Evolutionary conservation across 2,797 vertebrate genomes (phyloP).

Genomic region (Poeciliopsis paucimaculata): DNA sequence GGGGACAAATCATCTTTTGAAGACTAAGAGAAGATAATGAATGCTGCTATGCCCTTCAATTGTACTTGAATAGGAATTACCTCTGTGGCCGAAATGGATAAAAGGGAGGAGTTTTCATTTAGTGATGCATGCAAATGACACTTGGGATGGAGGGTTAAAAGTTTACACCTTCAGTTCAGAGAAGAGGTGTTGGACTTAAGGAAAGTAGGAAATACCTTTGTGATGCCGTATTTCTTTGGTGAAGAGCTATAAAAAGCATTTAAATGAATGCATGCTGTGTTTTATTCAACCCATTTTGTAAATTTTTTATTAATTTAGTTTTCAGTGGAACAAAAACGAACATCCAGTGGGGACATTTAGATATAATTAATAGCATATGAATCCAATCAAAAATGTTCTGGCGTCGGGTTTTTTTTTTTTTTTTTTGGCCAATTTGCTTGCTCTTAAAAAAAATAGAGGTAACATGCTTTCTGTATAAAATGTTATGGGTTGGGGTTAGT

Average conservation of each 20-base stretch:
- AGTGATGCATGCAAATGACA: constrained; percentile 26
- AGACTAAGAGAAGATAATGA: constrained; percentile 47
- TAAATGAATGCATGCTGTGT: not conserved
- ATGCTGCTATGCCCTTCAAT: constrained; percentile 57
- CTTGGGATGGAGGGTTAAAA: constrained; percentile 40
- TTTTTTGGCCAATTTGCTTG: not conserved
- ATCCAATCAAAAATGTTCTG: not conserved
- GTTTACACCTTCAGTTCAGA: constrained; percentile 29
- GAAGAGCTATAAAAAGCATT: not conserved
- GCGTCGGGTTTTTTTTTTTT: not conserved
- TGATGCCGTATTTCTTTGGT: not conserved
- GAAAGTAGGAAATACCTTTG: not conserved
- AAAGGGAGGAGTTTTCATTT: constrained; percentile 27
- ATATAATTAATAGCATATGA: not conserved
- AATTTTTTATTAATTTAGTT: not conserved
- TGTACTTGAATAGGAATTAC: constrained; percentile 57
- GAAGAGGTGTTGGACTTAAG: constrained; percentile 1
- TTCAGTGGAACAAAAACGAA: not conserved
- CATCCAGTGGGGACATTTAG: not conserved
- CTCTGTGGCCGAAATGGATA: constrained; percentile 30
- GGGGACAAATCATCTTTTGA: constrained; percentile 27
- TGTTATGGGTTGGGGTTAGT: not conserved
- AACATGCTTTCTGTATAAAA: not conserved
- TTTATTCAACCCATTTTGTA: not conserved
- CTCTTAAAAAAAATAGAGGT: not conserved